A percentile compares a stretch with the other conserved stretches of the same genome.
These are phyloP conservation scores for Bombus pascuorum DNA, from an alignment of 1,140 invertebrate genomes.

Conservation along the genomic window DNA sequence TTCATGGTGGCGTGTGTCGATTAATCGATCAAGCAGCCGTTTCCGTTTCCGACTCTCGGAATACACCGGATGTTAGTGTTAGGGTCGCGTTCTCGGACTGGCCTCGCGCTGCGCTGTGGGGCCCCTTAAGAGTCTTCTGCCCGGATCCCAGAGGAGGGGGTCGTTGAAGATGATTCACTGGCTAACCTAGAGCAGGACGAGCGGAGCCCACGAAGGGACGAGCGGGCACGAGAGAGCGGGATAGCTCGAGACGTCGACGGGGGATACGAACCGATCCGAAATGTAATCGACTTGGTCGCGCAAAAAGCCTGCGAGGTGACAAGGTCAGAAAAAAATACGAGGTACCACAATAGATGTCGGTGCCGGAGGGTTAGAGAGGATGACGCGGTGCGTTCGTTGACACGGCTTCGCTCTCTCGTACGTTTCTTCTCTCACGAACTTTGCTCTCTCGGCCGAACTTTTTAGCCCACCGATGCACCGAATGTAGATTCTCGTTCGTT, in stretches of 20 bases:
- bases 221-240: slow-evolving; percentile 26
- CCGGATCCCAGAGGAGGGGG: slow-evolving; percentile 76
- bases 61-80: slow-evolving; percentile 80
- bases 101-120: slow-evolving; percentile 77
- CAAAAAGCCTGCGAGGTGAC: slow-evolving; percentile 42
- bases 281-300: slow-evolving; percentile 51
- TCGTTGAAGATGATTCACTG: slow-evolving; percentile 80
- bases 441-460: neutral
- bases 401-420: slow-evolving; percentile 11
- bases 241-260: neutral
- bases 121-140: slow-evolving; percentile 82
- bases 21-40: slow-evolving; percentile 69
- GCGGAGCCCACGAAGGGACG: slow-evolving; percentile 54
- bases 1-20: slow-evolving; percentile 75
- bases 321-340: slow-evolving; percentile 29
- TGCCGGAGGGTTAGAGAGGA: slow-evolving; percentile 6
- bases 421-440: neutral
- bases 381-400: slow-evolving; percentile 48
- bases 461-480: neutral
- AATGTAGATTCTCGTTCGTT: too few species aligned
- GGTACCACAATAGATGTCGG: neutral
- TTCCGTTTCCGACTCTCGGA: slow-evolving; percentile 71
- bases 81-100: slow-evolving; percentile 82
- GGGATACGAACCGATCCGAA: slow-evolving; percentile 47
- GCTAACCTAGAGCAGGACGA: slow-evolving; percentile 75